phyloP scores from a whole-genome alignment of 2,113 vertebrate genomes.

The Cichladusa arquata region DNA sequence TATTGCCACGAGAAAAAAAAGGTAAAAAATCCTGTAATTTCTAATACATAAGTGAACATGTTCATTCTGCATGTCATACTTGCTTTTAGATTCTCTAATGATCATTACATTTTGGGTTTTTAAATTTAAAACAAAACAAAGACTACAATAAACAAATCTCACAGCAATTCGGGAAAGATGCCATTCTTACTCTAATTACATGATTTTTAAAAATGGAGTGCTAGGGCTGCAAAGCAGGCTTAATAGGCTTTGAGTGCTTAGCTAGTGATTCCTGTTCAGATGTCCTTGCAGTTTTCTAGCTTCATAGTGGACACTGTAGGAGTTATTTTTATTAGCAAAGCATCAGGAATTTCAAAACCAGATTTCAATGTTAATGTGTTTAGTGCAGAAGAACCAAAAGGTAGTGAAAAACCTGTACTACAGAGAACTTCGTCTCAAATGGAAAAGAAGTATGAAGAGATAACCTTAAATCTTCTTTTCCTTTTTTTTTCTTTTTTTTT shows the following conservation, averaged over 20 bases:
- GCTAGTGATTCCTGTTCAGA: not conserved
- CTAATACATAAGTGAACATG: not conserved
- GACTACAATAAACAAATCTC: not conserved
- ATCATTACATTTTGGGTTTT: not conserved
- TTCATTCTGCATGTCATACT: not conserved
- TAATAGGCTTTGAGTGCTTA: not conserved
- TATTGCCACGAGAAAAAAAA: not conserved
- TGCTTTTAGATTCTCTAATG: not conserved
- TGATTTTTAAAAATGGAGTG: not conserved
- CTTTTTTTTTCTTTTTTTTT: not conserved
- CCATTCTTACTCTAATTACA: not conserved
- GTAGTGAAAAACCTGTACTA: not conserved
- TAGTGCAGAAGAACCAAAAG: not conserved
- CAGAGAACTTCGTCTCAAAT: not conserved
- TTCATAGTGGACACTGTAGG: not conserved
- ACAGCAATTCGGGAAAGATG: not conserved
- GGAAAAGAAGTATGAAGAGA: not conserved
- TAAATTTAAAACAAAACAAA: not conserved
- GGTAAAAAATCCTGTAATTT: not conserved
- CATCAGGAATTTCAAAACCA: not conserved
- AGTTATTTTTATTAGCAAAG: not conserved
- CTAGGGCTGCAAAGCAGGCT: not conserved
- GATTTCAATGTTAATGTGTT: not conserved
- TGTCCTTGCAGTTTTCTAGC: not conserved
- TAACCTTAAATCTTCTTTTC: not conserved